A percentile compares a stretch with the other conserved stretches of the same genome.
Evolutionary conservation across 2,888 invertebrate genomes (phyloP).

Genomic region (Plebejus anna): DNA sequence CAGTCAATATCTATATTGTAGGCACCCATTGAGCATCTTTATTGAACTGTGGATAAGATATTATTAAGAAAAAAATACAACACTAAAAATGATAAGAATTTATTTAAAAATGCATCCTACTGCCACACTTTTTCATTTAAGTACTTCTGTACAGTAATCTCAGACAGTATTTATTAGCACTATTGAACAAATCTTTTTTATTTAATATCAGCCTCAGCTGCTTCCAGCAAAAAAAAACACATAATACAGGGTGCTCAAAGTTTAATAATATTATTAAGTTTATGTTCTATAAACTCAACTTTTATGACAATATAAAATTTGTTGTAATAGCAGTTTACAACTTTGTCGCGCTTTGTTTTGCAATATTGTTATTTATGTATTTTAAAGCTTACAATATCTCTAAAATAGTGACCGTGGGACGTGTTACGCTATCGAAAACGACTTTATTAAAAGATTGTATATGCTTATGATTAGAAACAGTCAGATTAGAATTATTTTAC

Average conservation of each 20-base stretch:
- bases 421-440: not conserved
- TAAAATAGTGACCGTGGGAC: not conserved
- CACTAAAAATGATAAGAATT: not conserved
- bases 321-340: conserved; percentile 2
- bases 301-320: not conserved
- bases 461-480: not conserved
- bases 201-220: not conserved
- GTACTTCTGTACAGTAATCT: not conserved
- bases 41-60: not conserved
- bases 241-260: not conserved
- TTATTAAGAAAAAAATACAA: not conserved
- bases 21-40: not conserved
- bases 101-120: not conserved
- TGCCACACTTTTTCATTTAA: not conserved
- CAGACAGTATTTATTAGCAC: not conserved
- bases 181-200: not conserved
- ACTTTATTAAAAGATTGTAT: too few species aligned
- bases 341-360: not conserved
- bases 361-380: conserved; percentile 3
- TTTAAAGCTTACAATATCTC: not conserved
- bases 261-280: not conserved
- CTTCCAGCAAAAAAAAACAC: not conserved
- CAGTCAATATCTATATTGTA: not conserved
- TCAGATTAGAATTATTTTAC: not conserved
- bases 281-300: not conserved